These are phyloP conservation scores for Archilochus colubris DNA, from an alignment of 2,113 vertebrate species.

Conservation along the genomic window DNA sequence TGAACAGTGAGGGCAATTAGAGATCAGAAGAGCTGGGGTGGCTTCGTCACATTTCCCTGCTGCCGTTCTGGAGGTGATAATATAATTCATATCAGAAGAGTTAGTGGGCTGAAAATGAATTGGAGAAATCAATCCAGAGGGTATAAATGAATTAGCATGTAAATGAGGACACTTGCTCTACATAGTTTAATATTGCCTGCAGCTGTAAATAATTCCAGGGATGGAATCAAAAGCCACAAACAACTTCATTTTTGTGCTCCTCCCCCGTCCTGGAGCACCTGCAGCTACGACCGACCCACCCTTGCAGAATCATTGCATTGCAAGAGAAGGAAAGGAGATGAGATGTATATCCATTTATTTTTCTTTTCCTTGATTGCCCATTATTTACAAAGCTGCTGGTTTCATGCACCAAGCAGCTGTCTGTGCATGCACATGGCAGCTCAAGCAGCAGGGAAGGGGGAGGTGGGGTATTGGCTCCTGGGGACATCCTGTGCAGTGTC, in stretches of 20 bases:
- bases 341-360: background rate
- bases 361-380: background rate
- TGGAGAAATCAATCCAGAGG: conserved; percentile 81
- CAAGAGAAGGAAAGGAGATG: conserved; percentile 38
- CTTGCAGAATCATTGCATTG: background rate
- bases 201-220: conserved; percentile 81
- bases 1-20: conserved; percentile 49
- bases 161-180: conserved; percentile 82
- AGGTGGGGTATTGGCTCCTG: fast-evolving
- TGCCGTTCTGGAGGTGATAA: conserved; percentile 74
- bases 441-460: background rate
- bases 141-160: conserved; percentile 84
- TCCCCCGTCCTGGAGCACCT: conserved; percentile 58
- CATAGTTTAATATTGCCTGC: conserved; percentile 79
- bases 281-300: conserved; percentile 40
- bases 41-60: conserved; percentile 54
- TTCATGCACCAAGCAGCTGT: background rate
- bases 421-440: background rate
- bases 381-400: conserved; percentile 32
- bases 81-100: conserved; percentile 78
- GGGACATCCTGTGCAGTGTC: fast-evolving
- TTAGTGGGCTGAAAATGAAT: conserved; percentile 81
- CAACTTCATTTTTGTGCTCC: conserved; percentile 76
- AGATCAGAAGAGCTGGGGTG: conserved; percentile 60
- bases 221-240: conserved; percentile 77